Percentiles rank a stretch among this genome's conserved stretches.
Evolutionary conservation across 2,888 invertebrate genomes (phyloP).

Genomic region (Monoplex corrugatus): DNA sequence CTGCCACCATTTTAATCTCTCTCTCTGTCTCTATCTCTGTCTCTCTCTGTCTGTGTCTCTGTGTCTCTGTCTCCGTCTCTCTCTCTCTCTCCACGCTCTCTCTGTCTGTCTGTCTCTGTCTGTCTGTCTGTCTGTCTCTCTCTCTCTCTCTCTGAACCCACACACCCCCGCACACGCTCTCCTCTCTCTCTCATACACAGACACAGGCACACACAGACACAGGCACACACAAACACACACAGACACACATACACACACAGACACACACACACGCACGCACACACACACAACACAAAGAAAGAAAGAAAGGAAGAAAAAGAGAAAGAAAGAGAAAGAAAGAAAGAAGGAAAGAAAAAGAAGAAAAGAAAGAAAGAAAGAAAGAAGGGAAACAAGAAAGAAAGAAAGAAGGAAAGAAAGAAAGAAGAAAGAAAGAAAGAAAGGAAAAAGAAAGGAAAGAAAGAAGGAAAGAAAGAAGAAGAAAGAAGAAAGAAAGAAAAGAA

Average conservation of each 20-base stretch:
- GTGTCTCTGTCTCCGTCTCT: neutral
- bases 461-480: neutral
- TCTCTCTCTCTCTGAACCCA: neutral
- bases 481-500: neutral
- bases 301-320: neutral
- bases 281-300: no score
- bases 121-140: neutral
- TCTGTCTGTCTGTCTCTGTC: neutral
- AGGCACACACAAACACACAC: no score
- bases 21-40: constrained; percentile 3
- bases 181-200: no score
- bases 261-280: no score
- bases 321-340: constrained; percentile 36
- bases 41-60: neutral
- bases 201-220: neutral
- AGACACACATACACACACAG: no score
- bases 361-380: neutral
- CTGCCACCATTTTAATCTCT: neutral
- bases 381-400: neutral
- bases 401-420: neutral
- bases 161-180: no score
- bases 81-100: neutral
- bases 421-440: neutral
- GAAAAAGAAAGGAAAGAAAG: neutral
- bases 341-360: constrained; percentile 31